Evolutionary conservation across 2,797 vertebrate species (phyloP).

Genomic region (Calcarius lapponicus): DNA sequence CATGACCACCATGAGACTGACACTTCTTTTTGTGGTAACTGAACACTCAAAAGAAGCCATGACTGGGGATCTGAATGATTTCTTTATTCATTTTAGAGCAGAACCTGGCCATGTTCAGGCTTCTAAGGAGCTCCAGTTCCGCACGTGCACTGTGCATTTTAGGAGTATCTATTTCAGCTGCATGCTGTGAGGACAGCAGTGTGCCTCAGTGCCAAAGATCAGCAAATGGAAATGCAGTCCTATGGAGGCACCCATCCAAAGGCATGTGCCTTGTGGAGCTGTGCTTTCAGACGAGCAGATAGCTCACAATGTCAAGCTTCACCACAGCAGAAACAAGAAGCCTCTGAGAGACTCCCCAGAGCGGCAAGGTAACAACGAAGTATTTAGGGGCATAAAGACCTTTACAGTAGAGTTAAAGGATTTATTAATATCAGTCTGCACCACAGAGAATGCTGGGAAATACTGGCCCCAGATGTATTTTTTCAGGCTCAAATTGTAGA

Average conservation of each 20-base stretch:
- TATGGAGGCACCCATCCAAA: background rate
- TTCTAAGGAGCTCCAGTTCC: background rate
- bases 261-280: background rate
- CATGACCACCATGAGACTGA: background rate
- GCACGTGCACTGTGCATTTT: background rate
- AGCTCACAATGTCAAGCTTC: background rate
- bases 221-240: background rate
- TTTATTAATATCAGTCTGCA: conserved; percentile 30
- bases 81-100: background rate
- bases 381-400: conserved; percentile 29
- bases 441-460: conserved; percentile 20
- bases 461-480: conserved; percentile 39
- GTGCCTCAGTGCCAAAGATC: background rate
- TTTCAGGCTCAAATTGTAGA: background rate
- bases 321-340: background rate
- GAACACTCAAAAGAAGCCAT: background rate
- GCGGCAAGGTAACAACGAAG: background rate
- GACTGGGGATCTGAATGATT: background rate
- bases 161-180: background rate
- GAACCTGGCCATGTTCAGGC: background rate
- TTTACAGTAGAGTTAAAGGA: background rate
- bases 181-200: background rate
- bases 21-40: background rate
- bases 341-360: background rate
- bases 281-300: background rate